Evolutionary conservation across 2,113 vertebrate genomes (phyloP), one percentile per base, ranked within the genome.

Genomic region (western clawed frog (Xenopus tropicalis)): DNA sequence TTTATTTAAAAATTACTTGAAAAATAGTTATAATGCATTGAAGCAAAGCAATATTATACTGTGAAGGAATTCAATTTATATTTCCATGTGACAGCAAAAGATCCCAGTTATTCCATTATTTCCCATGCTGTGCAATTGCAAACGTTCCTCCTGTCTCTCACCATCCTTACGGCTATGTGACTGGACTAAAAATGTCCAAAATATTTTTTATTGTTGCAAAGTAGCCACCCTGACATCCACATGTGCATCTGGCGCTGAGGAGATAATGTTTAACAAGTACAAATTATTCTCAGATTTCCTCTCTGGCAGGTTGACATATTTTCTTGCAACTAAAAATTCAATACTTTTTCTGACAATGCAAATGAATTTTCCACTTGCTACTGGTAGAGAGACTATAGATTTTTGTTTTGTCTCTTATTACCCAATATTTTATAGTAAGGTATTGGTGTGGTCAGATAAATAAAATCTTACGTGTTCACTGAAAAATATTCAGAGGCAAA

Each of bases 261-360:
- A 72, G 71, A 72, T 72, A 57, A 72, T 66, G 48, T 51, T 66
- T 72, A 66, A 54, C 71, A 65, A 56, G 59, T 65, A 64, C n/a
- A 65, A 43, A 57, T 72, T 66, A 64, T 65, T 22, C 69, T 51
- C 43, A 9, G 42, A 25, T 48, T 58, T 65, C 71, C 71, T 43
- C 9, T 65, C 25, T 72, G 61, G 25, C 71, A 4, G 52, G 51
- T 24, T 72, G 62, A 66, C 61, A 57, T 65, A 63, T 64, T 72
- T 64, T 64, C 61, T 64, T 51, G 52, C 44, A 62, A 22, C 46
- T 52, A 54, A 64, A 71, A 64, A 63, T 48, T 44, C 70, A 71
- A 63, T 52, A 20, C 70, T 42, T 20, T 19, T 64, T 64, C 46
- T 56, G 46, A 56, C 44, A 54, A 64, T 52, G 59, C 24, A 37